Percentiles rank a stretch among this genome's conserved stretches.
Evolutionary conservation across 2,113 vertebrate species (phyloP).

Genomic region (Lasiurus cinereus): DNA sequence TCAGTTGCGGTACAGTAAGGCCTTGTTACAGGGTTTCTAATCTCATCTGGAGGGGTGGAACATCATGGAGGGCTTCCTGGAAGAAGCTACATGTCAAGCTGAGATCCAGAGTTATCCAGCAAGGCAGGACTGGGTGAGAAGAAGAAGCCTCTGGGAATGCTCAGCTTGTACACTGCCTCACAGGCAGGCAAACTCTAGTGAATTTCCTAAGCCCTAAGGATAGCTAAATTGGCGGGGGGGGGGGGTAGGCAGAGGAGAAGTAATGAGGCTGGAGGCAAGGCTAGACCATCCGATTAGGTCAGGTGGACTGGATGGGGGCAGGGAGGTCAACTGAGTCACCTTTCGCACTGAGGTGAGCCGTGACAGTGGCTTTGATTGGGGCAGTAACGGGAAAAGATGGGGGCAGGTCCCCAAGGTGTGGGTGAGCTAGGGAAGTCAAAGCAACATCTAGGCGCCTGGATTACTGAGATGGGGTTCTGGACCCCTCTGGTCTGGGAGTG

Average conservation of each 20-base stretch:
- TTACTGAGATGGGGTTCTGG: background rate
- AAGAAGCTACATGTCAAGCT: background rate
- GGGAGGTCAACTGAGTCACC: background rate
- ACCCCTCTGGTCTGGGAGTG: background rate
- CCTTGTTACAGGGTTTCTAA: background rate
- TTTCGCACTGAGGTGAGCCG: background rate
- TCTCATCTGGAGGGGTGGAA: accelerated
- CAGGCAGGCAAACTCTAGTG: background rate
- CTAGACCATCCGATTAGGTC: background rate
- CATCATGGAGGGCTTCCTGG: conserved; percentile 7
- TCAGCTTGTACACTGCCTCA: background rate
- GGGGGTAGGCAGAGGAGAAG: background rate
- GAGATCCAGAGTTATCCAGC: background rate
- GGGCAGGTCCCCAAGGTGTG: background rate
- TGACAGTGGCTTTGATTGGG: background rate
- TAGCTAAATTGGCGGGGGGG: background rate
- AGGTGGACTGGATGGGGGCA: background rate
- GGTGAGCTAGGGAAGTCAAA: no score
- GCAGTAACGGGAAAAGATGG: background rate
- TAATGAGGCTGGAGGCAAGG: no score
- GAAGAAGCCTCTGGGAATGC: background rate
- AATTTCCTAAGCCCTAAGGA: background rate
- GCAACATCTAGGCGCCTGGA: background rate
- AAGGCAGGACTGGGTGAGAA: accelerated
- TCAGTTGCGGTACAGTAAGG: background rate